Evolutionary conservation across 1,140 invertebrate genomes (phyloP).

Genomic region (Stegodyphus dumicola): DNA sequence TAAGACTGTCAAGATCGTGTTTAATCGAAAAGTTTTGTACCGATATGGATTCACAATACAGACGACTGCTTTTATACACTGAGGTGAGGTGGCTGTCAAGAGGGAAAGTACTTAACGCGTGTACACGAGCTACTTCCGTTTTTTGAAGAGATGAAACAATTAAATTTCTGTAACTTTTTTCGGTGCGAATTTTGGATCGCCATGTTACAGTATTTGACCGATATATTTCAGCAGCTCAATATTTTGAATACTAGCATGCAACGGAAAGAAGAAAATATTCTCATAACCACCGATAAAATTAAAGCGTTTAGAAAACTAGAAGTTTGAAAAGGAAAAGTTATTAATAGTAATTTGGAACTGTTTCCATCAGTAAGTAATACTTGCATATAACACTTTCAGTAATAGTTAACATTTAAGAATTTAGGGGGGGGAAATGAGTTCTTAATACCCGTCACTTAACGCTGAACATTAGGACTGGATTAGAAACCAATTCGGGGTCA

Average conservation of each 20-base stretch:
- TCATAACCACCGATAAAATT: not conserved
- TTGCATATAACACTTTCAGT: not conserved
- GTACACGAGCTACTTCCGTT: not conserved
- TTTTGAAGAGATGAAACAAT: not conserved
- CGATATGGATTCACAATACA: not conserved
- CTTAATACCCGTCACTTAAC: not conserved
- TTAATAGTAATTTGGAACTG: not conserved
- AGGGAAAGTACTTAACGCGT: not conserved
- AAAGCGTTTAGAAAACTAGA: slow-evolving; percentile 5
- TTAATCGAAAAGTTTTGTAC: not conserved
- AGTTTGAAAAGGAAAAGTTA: not conserved
- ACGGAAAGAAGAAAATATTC: not conserved
- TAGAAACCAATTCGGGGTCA: not conserved
- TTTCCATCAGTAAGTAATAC: not conserved
- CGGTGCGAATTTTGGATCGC: slow-evolving; percentile 8
- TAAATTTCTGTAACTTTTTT: not conserved
- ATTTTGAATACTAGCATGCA: slow-evolving; percentile 15
- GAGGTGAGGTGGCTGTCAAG: not conserved
- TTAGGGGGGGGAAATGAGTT: not conserved
- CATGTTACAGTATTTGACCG: not conserved
- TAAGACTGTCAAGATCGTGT: not conserved
- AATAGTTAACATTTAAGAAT: not conserved
- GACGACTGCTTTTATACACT: not conserved
- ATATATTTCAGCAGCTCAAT: slow-evolving; percentile 12
- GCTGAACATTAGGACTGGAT: not conserved